Evolutionary conservation across 2,113 vertebrate genomes (phyloP), one percentile per base, ranked within the genome.

Genomic region (Brachyistius frenatus): DNA sequence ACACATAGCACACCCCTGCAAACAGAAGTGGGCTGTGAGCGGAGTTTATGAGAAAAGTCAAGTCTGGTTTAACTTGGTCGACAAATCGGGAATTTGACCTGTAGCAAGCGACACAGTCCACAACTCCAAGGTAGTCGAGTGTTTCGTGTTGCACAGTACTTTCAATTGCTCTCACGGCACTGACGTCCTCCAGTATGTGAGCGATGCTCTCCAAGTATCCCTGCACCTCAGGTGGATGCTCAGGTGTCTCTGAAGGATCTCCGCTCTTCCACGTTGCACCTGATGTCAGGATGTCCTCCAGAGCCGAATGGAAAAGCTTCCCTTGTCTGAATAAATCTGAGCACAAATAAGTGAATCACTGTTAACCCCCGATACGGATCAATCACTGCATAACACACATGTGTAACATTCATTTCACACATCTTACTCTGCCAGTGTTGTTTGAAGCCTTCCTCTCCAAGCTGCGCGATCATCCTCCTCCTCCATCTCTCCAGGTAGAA

Each of bases 21-120:
- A 41, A 86, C 3, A 63, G 62, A 85, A 73, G 1, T 5, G 0
- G 7, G 0, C 0, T 4, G 4, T 76, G 14, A 56, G 50, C 31
- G 8, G n/a, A 15, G 54, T 13, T 5, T 36, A 10, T 14, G 10
- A 36, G 2, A 70, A 41, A 74, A 55, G 5, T 23, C 16, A 44
- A 37, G 50, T 39, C 33, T 52, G 1, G 30, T 13, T 44, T 37
- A 37, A 37, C 37, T 37, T 44, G 4, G 10, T 44, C 41, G 3
- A 3, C 4, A 3, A 0, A 33, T 7, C 23, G 23, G 23, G 23
- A 23, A 23, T 30, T 93, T 95, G 90, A 99, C 98, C 94, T 95
- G 92, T 97, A 99, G 30, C 95, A 89, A 54, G 98, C 97, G 35
- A 99, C 96, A 2, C 98, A 99, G 83, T 99, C 98, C 2, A 97